These are phyloP conservation scores for Saturnia japonica DNA, from an alignment of 2,888 invertebrate genomes.

Conservation along the genomic window DNA sequence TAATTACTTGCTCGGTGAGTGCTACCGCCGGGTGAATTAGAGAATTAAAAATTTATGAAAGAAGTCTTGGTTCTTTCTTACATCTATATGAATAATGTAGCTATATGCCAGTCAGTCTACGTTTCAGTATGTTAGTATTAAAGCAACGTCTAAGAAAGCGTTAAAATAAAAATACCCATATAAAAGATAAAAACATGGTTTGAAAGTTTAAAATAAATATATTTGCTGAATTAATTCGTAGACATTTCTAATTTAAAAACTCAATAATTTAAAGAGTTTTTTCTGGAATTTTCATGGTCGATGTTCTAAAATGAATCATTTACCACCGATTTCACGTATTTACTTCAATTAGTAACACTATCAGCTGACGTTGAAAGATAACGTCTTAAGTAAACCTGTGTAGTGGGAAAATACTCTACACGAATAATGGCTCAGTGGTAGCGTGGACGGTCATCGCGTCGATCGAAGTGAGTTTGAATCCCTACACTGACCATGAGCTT, in stretches of 20 bases:
- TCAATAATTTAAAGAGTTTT: not conserved
- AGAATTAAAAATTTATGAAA: constrained; percentile 74
- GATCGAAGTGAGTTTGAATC: too few relatives aligned
- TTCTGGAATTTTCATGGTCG: too few relatives aligned
- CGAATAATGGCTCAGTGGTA: too few relatives aligned
- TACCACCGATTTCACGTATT: too few relatives aligned
- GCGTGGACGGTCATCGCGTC: too few relatives aligned
- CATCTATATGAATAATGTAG: constrained; percentile 35
- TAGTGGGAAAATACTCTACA: not conserved
- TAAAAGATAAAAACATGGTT: not conserved
- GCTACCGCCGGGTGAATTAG: constrained; percentile 68
- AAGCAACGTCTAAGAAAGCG: not conserved
- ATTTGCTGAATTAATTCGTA: not conserved
- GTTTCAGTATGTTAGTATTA: not conserved
- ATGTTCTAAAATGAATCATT: too few relatives aligned
- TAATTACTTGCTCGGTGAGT: constrained; percentile 68
- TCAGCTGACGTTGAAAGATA: not conserved
- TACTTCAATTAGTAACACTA: not conserved
- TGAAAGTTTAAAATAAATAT: not conserved
- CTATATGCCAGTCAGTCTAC: not conserved
- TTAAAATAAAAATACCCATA: not conserved
- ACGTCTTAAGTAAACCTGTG: constrained; percentile 5
- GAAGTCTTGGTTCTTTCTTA: constrained; percentile 72
- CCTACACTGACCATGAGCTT: too few relatives aligned
- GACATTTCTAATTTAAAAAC: not conserved